These are phyloP conservation scores for Stenopsyche tienmushanensis DNA, from an alignment of 1,140 invertebrate species.

Conservation along the genomic window DNA sequence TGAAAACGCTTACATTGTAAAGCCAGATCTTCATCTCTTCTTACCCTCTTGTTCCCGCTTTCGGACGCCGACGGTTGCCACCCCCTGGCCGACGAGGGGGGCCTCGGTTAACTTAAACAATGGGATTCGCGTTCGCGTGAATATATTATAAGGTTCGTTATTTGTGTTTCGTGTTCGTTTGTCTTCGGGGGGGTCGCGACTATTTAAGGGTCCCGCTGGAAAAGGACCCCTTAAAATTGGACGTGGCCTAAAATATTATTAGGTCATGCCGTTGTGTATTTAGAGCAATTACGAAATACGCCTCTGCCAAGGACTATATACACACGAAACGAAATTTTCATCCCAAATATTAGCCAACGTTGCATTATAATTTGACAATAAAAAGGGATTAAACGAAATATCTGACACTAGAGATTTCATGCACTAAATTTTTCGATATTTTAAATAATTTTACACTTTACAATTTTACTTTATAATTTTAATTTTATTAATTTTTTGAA, in stretches of 20 bases:
- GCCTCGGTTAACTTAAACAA: conserved; percentile 35
- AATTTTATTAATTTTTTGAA: no score
- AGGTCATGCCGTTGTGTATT: neutral
- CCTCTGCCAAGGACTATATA: no score
- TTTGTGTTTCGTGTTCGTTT: conserved; percentile 40
- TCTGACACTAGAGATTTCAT: no score
- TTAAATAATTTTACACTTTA: no score
- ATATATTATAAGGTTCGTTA: conserved; percentile 38
- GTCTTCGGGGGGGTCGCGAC: conserved; percentile 18
- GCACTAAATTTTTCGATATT: no score
- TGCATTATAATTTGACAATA: no score
- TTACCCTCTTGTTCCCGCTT: neutral
- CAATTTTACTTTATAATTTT: no score
- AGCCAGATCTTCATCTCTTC: conserved; percentile 15
- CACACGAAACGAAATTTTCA: no score
- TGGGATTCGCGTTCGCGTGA: conserved; percentile 30
- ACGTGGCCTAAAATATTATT: conserved; percentile 24
- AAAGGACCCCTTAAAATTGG: conserved; percentile 10
- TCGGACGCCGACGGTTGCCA: neutral
- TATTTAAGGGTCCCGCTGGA: conserved; percentile 20
- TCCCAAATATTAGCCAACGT: no score
- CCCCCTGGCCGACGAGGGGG: no score
- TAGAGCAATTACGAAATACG: neutral
- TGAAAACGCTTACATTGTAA: conserved; percentile 26
- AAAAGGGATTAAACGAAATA: no score